A percentile compares a stretch with the other conserved stretches of the same genome.
Conservation (phyloP, 2,797 vertebrate species). For the Ptychadena robeensis region DNA sequence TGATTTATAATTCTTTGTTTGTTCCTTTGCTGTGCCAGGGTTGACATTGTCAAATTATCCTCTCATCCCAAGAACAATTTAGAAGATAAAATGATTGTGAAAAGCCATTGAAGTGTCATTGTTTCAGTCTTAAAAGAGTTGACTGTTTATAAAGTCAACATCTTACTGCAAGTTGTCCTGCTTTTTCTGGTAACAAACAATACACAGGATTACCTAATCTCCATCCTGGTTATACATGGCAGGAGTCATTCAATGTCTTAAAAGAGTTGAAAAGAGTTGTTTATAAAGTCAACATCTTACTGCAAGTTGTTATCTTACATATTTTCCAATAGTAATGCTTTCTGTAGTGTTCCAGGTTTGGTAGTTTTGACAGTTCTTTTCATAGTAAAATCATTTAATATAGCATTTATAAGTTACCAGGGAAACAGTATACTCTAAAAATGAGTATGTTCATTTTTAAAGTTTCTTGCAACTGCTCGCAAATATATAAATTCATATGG, state of each 20-base stretch:
- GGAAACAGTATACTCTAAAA: background rate
- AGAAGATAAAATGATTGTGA: background rate
- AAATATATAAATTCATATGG: too few relatives aligned
- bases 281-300: too few relatives aligned
- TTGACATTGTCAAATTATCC: background rate
- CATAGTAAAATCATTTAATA: background rate
- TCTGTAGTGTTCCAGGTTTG: background rate
- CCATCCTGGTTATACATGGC: too few relatives aligned
- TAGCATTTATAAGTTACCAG: background rate
- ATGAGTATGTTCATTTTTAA: background rate
- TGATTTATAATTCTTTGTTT: background rate
- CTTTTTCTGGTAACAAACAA: too few relatives aligned
- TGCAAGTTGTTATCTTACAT: background rate
- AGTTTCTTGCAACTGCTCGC: background rate
- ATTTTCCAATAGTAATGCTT: background rate
- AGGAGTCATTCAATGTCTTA: too few relatives aligned
- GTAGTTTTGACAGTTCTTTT: background rate
- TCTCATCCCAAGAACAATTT: background rate
- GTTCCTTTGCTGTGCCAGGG: background rate
- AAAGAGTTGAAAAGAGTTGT: too few relatives aligned
- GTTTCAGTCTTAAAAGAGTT: background rate
- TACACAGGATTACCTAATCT: too few relatives aligned
- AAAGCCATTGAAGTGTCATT: too few relatives aligned
- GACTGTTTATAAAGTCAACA: background rate
- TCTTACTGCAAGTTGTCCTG: too few relatives aligned